Evolutionary conservation across 2,797 vertebrate genomes (phyloP), one percentile per base, ranked within the genome.

Genomic region (Crenuchus spilurus): DNA sequence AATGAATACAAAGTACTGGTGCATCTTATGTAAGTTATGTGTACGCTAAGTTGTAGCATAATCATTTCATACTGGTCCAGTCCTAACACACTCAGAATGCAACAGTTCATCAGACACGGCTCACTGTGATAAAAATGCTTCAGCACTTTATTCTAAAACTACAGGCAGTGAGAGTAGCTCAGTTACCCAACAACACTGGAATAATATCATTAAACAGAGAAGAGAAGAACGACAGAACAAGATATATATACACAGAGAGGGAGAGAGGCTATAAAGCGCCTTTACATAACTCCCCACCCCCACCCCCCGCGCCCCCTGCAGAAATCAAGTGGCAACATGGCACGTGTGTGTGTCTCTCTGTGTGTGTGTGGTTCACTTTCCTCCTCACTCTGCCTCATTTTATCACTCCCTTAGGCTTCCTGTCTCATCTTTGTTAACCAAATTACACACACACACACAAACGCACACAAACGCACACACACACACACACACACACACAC

Each of bases 281-380:
- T 83, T 77, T 80, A 83, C 72, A 80, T 83, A 85, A 87, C 65
- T 39, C 79, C 73, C 39, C 67, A 46, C 73, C 71, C 54, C 55
- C 65, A 33, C 79, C 73, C 39, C 67, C 42, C 73, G 69, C 54
- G 52, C 64, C 78, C 70, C 42, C 71, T 72, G 75, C 78, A 85
- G 75, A 58, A 72, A 68, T 52, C 76, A 26, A 8, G 52, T 31
- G 31, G 80, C 74, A 79, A 76, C 20, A 73, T 42, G 48, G 28
- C 61, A 69, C 73, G 64, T 60, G 35, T 75, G 33, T 42, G 60
- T 62, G 24, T 62, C 20, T 41, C 22, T 62, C 37, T 42, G 60
- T 24, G 58, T 61, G 35, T 58, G 30, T 57, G 28, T 57, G 14
- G 31, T 61, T 10, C 6, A 49, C 65, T 69, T 55, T 55, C 16